Base-by-base conservation (phyloP, 2,888 invertebrate genomes). In the Amphipyra berbera region DNA sequence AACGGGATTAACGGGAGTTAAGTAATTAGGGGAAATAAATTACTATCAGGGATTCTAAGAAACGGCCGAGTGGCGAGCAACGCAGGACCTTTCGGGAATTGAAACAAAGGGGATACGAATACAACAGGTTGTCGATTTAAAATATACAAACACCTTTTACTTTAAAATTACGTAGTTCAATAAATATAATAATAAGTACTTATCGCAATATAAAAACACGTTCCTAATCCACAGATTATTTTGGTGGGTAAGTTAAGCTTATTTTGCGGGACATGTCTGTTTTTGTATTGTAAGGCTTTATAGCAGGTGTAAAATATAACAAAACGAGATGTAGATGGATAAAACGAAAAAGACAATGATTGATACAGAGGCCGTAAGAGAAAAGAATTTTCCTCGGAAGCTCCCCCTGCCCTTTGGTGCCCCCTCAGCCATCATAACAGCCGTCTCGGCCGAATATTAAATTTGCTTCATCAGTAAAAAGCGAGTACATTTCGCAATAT, bases 1-100 rank as follows among this genome's bases (percentile, higher is more conserved):
- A 76, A 81, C 79, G 77, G 86, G 88, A 88, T 90, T 89, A 89
- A 85, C 82, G 85, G 82, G 84, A 88, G 90, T 88, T 88, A 89
- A 87, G 85, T 85, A 90, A 90, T 90, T 90, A 90, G 77, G 86
- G 84, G 84, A 90, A 89, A 90, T 88, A 89, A 89, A 90, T 89
- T 88, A 87, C 84, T 80, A 85, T 84, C 82, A 81, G 77, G 48
- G 79, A 85, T 84, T 83, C 79, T 68, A 66, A 76, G 62, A 68
- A 82, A 75, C 71, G 77, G 72, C 68, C 67, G 73, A 70, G 66
- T 68, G 76, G 74, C 68, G 68, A 74, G 73, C 54, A 78, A 21
- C 45, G 66, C 61, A 49, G 69, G 60, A 78, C 61, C 82, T 75
- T 79, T 76, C 38, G 64, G 73, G 73, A 77, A 76, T 73, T 70